Evolutionary conservation across 2,888 invertebrate genomes (phyloP).

Genomic region (Philonicus albiceps): DNA sequence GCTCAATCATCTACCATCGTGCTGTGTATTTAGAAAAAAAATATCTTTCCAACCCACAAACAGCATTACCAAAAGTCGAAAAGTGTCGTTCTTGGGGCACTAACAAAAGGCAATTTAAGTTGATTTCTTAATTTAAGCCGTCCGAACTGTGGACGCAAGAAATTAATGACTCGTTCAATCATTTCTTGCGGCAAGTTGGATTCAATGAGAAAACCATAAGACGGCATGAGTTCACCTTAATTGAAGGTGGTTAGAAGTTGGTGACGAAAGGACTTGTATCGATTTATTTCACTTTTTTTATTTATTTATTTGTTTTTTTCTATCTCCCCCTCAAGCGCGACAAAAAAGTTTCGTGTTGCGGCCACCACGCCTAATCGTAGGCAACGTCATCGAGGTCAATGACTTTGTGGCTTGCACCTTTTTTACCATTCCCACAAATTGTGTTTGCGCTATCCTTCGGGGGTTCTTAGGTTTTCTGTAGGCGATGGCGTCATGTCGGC

Average conservation of each 20-base stretch:
- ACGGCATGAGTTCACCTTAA: background rate
- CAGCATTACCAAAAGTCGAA: background rate
- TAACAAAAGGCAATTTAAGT: background rate
- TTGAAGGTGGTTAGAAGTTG: background rate
- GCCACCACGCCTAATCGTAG: background rate
- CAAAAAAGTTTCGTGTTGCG: background rate
- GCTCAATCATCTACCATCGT: too few relatives aligned
- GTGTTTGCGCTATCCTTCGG: background rate
- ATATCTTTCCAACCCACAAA: background rate
- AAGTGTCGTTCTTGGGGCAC: background rate
- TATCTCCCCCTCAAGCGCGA: background rate
- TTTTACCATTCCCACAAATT: background rate
- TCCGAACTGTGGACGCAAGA: background rate
- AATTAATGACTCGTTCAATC: conserved; percentile 11
- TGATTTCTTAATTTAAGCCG: conserved; percentile 13
- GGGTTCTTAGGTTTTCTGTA: background rate
- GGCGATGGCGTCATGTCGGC: conserved; percentile 16
- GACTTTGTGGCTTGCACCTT: background rate
- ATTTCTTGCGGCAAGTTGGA: background rate
- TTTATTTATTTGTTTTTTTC: background rate
- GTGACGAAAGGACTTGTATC: background rate
- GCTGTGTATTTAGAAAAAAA: too few relatives aligned
- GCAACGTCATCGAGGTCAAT: background rate
- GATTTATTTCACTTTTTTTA: background rate
- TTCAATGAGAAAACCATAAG: background rate